Evolutionary conservation across 1,140 invertebrate species (phyloP).

Genomic region (Ptiloglossa arizonensis): DNA sequence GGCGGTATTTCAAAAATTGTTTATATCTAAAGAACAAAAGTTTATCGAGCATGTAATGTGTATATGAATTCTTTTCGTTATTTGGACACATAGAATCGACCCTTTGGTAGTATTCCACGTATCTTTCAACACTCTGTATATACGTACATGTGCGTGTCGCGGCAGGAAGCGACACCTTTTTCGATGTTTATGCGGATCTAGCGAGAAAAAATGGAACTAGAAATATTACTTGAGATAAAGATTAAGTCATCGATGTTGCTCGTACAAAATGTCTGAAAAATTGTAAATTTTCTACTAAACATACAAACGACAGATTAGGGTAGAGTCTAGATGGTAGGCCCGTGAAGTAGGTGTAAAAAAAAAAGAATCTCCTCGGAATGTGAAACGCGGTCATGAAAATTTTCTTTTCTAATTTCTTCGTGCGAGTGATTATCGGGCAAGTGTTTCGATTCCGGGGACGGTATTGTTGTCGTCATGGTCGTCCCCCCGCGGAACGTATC

Average conservation of each 20-base stretch:
- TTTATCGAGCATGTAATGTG: too few species aligned
- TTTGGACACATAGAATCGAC: too few species aligned
- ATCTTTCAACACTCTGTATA: too few species aligned
- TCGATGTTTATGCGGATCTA: not conserved
- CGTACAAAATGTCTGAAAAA: slow-evolving; percentile 74
- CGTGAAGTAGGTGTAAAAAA: slow-evolving; percentile 29
- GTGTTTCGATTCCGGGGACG: slow-evolving; percentile 27
- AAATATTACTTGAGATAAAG: slow-evolving; percentile 66
- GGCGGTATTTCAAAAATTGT: too few species aligned
- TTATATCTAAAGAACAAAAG: too few species aligned
- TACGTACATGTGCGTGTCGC: slow-evolving; percentile 3
- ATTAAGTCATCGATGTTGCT: slow-evolving; percentile 79
- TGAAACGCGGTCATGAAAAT: slow-evolving; percentile 10
- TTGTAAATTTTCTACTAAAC: slow-evolving; percentile 77
- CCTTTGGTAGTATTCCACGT: too few species aligned
- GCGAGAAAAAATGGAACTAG: slow-evolving; percentile 17
- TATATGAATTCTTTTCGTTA: too few species aligned
- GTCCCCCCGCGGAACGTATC: slow-evolving; percentile 45
- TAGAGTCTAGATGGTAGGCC: slow-evolving; percentile 57
- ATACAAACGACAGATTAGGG: slow-evolving; percentile 66
- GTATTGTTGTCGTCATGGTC: slow-evolving; percentile 46
- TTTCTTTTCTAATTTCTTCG: not conserved
- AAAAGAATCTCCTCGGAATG: slow-evolving; percentile 28
- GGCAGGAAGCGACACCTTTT: not conserved
- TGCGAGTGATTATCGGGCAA: not conserved